Evolutionary conservation across 2,113 vertebrate species (phyloP), one percentile per base, ranked within the genome.

Genomic region (Alligator sinensis): DNA sequence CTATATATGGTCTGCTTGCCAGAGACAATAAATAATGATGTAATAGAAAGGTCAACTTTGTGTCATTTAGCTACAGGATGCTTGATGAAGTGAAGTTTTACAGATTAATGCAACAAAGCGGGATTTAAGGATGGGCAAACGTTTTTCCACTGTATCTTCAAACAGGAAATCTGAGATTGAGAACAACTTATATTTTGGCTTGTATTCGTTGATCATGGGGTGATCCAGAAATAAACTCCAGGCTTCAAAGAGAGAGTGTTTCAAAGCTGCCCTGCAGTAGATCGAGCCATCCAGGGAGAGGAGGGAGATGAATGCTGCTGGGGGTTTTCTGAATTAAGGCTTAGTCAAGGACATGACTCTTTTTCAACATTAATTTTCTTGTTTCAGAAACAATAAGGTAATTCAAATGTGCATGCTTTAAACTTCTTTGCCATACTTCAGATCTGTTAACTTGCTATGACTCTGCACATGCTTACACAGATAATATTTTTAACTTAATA

Each of bases 151-250:
- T 87, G 93, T 93, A 81, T 95, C 95, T 96, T 96, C 97, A 94
- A 87, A 94, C 95, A 95, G 97, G 98, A 98, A 98, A 98, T 97
- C 95, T 98, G 98, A 98, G 98, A 97, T 96, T 97, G 95, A 63
- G 82, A 97, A 80, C 97, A 97, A 97, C 97, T 97, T 98, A 98
- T 96, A 97, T 98, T 96, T 97, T 98, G 98, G 98, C 98, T 97
- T 96, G 97, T 96, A 97, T 95, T 94, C 88, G 0, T 79, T 91
- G 98, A 98, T 98, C 98, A 98, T 98, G 98, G 97, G 98, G 95
- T 97, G 97, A 98, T 98, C 98, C 98, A 94, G 96, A 98, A 98
- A 98, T 98, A 98, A 98, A 98, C 98, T 97, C 96, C 96, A 95
- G 92, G 96, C 97, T 98, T 98, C 97, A 98, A 98, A 98, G 98